Evolutionary conservation across 2,113 vertebrate species (phyloP).

Genomic region (Phyllostomus hastatus): DNA sequence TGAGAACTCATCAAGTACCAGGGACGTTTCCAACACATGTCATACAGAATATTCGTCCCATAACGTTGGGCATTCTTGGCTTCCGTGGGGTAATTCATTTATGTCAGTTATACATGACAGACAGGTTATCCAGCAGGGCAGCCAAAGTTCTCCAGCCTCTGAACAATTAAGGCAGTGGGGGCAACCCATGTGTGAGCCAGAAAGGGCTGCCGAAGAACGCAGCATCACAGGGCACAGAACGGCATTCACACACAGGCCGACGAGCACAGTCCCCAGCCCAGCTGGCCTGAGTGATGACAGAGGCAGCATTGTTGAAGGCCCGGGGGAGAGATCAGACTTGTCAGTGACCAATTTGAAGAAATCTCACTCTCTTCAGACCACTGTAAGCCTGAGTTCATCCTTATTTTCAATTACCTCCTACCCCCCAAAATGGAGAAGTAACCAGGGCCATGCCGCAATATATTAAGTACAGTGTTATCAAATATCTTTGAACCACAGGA

Average conservation of each 20-base stretch:
- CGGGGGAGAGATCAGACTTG: not conserved
- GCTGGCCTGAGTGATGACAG: not conserved
- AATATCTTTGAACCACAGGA: not conserved
- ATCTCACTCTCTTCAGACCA: not conserved
- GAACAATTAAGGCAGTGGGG: not conserved
- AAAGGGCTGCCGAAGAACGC: not conserved
- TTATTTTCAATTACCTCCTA: accelerated
- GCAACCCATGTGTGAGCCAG: not conserved
- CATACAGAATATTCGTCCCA: not conserved
- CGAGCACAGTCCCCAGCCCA: not conserved
- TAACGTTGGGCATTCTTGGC: not conserved
- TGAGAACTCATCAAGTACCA: not conserved
- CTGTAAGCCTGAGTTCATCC: not conserved
- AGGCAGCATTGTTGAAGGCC: not conserved
- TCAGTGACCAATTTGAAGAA: not conserved
- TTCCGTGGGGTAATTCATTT: not conserved
- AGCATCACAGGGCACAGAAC: not conserved
- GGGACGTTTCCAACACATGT: not conserved
- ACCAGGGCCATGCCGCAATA: not conserved
- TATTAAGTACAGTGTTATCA: not conserved
- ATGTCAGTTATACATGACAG: not conserved
- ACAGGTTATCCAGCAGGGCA: not conserved
- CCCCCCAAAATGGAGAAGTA: not conserved
- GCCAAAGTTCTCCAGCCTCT: not conserved
- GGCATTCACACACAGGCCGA: not conserved